Evolutionary conservation across 1,140 invertebrate species (phyloP), one percentile per base, ranked within the genome.

Genomic region (Aphelinus atriplicis): DNA sequence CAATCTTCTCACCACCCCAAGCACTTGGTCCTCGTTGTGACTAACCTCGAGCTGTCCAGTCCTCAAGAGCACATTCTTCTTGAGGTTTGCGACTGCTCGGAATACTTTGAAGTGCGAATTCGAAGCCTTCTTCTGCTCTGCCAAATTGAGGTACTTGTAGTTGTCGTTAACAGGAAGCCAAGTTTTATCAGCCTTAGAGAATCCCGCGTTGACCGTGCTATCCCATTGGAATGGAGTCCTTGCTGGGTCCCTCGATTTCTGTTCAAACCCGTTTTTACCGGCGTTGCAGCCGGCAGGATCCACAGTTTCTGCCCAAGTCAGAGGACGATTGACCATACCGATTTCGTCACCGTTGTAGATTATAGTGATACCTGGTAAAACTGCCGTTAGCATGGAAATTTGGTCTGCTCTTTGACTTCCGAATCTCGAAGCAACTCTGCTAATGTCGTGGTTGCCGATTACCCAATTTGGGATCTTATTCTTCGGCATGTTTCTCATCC

Each of bases 281-380:
- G 88, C 85, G 63, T 87, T 86, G 62, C 87, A 88, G 42, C 88
- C 89, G 2, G 81, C 80, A 0, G 90, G 89, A 76, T 90, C 90
- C 1, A 87, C 61, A 0, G 89, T 89, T 75, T 90, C 82, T 2
- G 85, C 81, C 64, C 82, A 91, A 3, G 88, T 85, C 10, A 92
- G 84, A 64, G 78, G 85, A 0, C 89, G 88, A 82, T 94, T 88
- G 62, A 87, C 79, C 90, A 94, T 93, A 0, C 91, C 93, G 47
- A 95, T 91, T 81, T 95, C 94, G 83, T 95, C 93, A 7, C 93
- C 95, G 86, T 95, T 93, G 85, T 95, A 96, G 63, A 92, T 90
- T 1, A 95, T 90, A 1, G 90, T 89, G 1, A 94, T 90, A 0
- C 94, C 95, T 7, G 93, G 93, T n/a, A 95, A 81, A 1, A 94